Conservation (phyloP, 2,113 vertebrate species). For the Dasyurus viverrinus region DNA sequence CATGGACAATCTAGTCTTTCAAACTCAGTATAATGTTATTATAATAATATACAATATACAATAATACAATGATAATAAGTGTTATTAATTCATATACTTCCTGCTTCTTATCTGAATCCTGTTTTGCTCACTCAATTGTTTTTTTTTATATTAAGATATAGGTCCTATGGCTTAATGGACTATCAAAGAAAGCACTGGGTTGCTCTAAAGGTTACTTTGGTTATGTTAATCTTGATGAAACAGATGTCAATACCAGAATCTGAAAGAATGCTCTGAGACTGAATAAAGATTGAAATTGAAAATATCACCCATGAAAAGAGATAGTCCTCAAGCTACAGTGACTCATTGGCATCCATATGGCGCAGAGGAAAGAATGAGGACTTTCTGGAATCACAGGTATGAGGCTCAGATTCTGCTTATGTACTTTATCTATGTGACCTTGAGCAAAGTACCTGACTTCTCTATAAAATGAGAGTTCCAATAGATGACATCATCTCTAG, state of each 20-base stretch:
- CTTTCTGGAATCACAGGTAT: neutral
- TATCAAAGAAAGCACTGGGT: neutral
- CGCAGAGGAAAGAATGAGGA: neutral
- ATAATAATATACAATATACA: too few relatives aligned
- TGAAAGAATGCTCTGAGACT: neutral
- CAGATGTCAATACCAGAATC: neutral
- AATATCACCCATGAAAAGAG: neutral
- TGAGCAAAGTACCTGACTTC: neutral
- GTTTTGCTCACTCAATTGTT: neutral
- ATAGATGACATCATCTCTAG: neutral
- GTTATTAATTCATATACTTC: neutral
- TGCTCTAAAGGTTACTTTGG: neutral
- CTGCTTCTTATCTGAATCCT: neutral
- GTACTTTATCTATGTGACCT: neutral
- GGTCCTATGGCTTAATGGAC: neutral
- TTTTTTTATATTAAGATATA: neutral
- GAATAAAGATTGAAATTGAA: slow-evolving; percentile 25
- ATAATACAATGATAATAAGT: neutral
- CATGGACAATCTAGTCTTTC: neutral
- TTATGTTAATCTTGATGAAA: slow-evolving; percentile 5
- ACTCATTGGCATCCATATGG: neutral
- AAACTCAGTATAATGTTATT: neutral
- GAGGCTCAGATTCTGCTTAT: neutral
- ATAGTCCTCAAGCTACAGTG: neutral
- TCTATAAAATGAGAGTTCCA: neutral